Evolutionary conservation across 2,888 invertebrate genomes (phyloP).

Genomic region (Serrognathus titanus): DNA sequence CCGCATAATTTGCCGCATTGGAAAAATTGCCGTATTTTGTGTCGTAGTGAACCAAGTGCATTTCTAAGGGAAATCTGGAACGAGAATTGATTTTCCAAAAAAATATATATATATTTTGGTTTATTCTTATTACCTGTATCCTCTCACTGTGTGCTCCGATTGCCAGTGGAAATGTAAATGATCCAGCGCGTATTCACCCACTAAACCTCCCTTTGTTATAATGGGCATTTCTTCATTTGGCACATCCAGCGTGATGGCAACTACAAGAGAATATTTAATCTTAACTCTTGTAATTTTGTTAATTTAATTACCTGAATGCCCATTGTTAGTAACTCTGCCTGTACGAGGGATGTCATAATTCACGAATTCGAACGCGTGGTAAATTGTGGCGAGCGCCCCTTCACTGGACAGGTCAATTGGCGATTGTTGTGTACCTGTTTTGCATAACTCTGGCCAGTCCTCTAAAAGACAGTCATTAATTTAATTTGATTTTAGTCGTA

Average conservation of each 20-base stretch:
- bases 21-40: slow-evolving; percentile 50
- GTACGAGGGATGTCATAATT: slow-evolving; percentile 55
- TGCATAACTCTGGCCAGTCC: slow-evolving; percentile 65
- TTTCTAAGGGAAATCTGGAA: slow-evolving; percentile 58
- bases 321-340: slow-evolving; percentile 61
- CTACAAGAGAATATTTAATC: slow-evolving; percentile 27
- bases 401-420: slow-evolving; percentile 67
- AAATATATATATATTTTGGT: too few species aligned
- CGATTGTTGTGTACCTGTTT: slow-evolving; percentile 64
- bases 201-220: slow-evolving; percentile 58
- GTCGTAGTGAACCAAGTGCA: slow-evolving; percentile 66
- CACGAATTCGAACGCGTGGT: slow-evolving; percentile 53
- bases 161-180: slow-evolving; percentile 84
- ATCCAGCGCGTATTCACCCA: slow-evolving; percentile 59
- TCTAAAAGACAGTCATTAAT: slow-evolving; percentile 29
- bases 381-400: slow-evolving; percentile 52
- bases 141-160: slow-evolving; percentile 76
- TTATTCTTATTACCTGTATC: slow-evolving; percentile 39
- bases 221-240: slow-evolving; percentile 28
- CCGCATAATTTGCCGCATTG: slow-evolving; percentile 52
- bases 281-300: neutral
- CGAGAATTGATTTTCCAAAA: neutral
- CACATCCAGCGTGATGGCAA: slow-evolving; percentile 39
- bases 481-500: too few species aligned
- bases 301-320: slow-evolving; percentile 60